Evolutionary conservation across 2,888 invertebrate genomes (phyloP), one percentile per base, ranked within the genome.

Genomic region (Eristalis tenax): DNA sequence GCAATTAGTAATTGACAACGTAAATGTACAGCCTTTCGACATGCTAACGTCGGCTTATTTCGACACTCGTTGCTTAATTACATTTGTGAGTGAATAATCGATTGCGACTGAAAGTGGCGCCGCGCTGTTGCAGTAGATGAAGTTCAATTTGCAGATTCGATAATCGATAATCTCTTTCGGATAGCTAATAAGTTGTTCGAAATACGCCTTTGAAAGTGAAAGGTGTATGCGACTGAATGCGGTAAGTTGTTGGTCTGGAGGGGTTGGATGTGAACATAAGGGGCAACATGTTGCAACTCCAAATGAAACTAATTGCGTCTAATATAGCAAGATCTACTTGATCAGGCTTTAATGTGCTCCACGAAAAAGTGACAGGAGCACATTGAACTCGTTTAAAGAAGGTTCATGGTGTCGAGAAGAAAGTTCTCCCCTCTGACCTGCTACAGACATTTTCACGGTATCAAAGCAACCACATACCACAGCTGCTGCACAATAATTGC

Each of bases 1-100:
- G 28, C 70, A 56, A 70, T 70, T 70, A 77, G 38, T 38, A 38
- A 63, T 77, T 69, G 76, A 69, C 77, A 56, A 40, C 61, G 43
- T 65, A 32, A 59, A 68, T 40, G 23, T 18, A 32, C 56, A 15
- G n/a, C 38, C 26, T 63, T 18, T n/a, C 4, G 50, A 50, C 18
- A 50, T 50, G 50, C 50, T 50, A 18, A 50, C 63, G 15, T 40
- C 23, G 61, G 77, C 63, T 68, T n/a, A 50, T 61, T 68, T 76
- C 59, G 76, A 56, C 64, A 70, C 50, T 18, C 18, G 50, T 50
- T 50, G 18, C 56, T 50, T 50, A 50, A 50, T 50, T 78, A 35
- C 56, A 70, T 50, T 50, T 18, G 18, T 50, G 18, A 70, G 18
- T 50, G 50, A 18, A 18, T 63, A 69, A 77, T 69, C 63, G 26